Base-by-base conservation (phyloP, 1,140 invertebrate species). In the Dryas iulia region DNA sequence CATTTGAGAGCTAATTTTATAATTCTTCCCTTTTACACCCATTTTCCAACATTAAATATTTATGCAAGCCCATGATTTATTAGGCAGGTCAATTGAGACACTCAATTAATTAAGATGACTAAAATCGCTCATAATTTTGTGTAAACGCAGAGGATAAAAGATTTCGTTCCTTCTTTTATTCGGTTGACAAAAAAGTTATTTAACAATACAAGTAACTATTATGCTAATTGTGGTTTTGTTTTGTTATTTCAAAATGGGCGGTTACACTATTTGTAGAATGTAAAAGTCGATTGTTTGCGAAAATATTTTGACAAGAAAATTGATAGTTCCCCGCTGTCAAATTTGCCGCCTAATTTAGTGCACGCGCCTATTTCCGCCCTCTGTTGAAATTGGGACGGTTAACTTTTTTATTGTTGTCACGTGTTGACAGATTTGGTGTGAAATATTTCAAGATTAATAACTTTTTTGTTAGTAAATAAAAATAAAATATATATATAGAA, bases 191-290 rank as follows among this genome's bases (percentile, higher is more conserved):
- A 10, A 63, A 31, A 21, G 59, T 62, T 28, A 30, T n/a, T 24
- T 78, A 64, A 59, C 58, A 72, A 56, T 62, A 66, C 81, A 77
- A 87, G 74, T 84, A 84, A 79, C 83, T 79, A 82, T 87, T 89
- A 90, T 87, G 88, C 88, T 90, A 90, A 90, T 90, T 90, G 88
- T 89, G 88, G 88, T 90, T 90, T 87, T 87, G 83, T 88, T 89
- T 90, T 89, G 86, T 90, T 89, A 77, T 76, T 76, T 70, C 25
- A 77, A 83, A 79, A 60, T 84, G 72, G 88, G 88, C 68, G 84
- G 81, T 14, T 33, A 58, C 74, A 57, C 31, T 68, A 74, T 56
- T 66, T 57, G 57, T 66, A 72, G 73, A 82, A 84, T 83, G 57
- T 53, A 74, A 77, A 71, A 72, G 59, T 77, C 73, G 77, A 90